Evolutionary conservation across 53 echinoderm and acorn worm species (phyloP), one percentile per base, ranked within the genome.

Genomic region (Mesocentrotus franciscanus): DNA sequence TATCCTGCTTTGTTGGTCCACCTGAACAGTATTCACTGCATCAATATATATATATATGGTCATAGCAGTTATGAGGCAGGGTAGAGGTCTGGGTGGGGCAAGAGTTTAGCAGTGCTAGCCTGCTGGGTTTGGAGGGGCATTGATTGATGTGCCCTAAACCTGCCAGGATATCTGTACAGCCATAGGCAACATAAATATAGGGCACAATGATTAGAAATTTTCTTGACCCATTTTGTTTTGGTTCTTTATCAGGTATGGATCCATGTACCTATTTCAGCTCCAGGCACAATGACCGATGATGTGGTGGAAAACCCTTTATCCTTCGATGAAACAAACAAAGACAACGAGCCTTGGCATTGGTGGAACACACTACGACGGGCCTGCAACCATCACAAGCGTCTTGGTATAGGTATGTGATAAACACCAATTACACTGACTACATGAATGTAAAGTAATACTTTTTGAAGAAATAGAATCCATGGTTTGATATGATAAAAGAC

Each of bases 301-400:
- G 94, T 99, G 59, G 93, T 99, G 30, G 98, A 99, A 78, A 97
- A 99, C 66, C 91, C 94, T 17, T 1, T 61, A 56, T 32, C 60
- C 32, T 56, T 78, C 10, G 93, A 93, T 15, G 29, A 60, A 11
- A 42, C 74, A 57, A 95, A 95, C 35, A 87, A 70, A 60, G 90
- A 49, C 39, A 68, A 60, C 16, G 97, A 98, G 26, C 97, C 98
- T 3, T 99, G 99, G 99, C 94, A 95, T 27, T 99, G 99, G 99
- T 99, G 99, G 99, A 99, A 98, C 91, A 97, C 96, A 70, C 93
- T 99, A 39, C 96, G 99, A 29, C 95, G 97, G 75, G 97, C 98
- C 2, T 99, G 99, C 92, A 95, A 99, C 64, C 97, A 97, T 61
- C 98, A 97, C 96, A 98, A 99, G 75, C 90, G 97, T 90, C 95